A percentile compares a stretch with the other conserved stretches of the same genome.
phyloP scores from a whole-genome alignment of 2,888 invertebrate genomes.

The Campopleginae sp. region DNA sequence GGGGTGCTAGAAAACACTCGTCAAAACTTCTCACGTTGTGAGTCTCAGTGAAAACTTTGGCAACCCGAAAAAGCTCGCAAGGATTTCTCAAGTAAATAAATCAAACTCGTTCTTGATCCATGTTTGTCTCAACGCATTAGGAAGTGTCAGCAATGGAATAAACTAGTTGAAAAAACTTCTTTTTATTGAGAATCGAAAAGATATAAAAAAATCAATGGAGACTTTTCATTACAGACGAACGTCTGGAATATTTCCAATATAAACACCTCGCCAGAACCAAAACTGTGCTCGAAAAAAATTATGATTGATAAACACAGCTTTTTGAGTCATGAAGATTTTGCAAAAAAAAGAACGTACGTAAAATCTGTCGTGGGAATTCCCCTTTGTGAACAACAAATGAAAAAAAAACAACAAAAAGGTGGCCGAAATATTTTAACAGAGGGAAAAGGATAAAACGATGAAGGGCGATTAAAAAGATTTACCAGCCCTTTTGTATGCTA shows the following conservation, averaged over 20 bases:
- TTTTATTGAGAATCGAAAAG: background rate
- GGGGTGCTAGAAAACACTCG: background rate
- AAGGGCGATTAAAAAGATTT: slow-evolving; percentile 47
- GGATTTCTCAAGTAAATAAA: background rate
- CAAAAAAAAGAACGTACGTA: background rate
- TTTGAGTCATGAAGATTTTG: no score
- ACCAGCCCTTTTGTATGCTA: slow-evolving; percentile 84
- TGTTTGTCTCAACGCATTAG: background rate
- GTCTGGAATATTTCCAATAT: background rate
- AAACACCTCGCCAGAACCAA: no score
- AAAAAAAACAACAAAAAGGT: slow-evolving; percentile 70
- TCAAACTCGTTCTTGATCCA: background rate
- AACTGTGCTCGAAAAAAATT: no score
- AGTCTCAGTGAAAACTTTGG: background rate
- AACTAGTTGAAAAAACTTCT: background rate
- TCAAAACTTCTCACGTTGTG: background rate
- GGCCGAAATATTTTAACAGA: slow-evolving; percentile 31
- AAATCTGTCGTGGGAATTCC: background rate
- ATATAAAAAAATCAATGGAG: background rate
- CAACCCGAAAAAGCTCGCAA: background rate
- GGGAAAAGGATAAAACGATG: slow-evolving; percentile 64
- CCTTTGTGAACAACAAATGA: slow-evolving; percentile 50
- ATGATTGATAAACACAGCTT: no score
- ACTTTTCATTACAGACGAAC: background rate
- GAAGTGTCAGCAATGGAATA: background rate